These are phyloP conservation scores for Bungarus multicinctus DNA, from an alignment of 2,113 vertebrate species.

Conservation along the genomic window DNA sequence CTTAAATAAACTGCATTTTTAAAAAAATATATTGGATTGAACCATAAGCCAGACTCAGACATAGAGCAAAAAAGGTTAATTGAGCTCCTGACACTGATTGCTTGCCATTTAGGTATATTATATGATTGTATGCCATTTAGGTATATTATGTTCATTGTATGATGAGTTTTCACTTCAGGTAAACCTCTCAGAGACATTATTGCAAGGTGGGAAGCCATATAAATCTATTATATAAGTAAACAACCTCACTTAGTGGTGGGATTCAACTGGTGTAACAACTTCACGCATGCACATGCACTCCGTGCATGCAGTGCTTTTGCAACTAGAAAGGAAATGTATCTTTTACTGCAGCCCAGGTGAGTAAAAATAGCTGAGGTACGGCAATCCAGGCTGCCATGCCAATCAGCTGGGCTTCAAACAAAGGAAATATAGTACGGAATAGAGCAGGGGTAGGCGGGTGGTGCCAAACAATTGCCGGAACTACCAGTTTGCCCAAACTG, in stretches of 20 bases:
- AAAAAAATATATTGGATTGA: neutral
- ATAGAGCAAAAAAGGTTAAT: neutral
- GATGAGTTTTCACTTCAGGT: neutral
- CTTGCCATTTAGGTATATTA: neutral
- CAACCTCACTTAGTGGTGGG: neutral
- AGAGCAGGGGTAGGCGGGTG: too few species aligned
- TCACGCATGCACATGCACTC: too few species aligned
- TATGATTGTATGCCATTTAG: neutral
- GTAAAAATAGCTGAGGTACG: too few species aligned
- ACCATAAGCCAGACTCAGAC: neutral
- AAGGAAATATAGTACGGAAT: too few species aligned
- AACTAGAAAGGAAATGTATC: too few species aligned
- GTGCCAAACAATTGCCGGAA: too few species aligned
- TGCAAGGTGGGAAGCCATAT: neutral
- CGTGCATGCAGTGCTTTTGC: too few species aligned
- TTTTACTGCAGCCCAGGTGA: too few species aligned
- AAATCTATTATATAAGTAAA: neutral
- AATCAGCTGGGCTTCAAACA: too few species aligned
- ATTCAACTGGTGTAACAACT: too few species aligned
- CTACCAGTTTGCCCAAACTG: too few species aligned
- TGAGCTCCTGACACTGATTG: neutral
- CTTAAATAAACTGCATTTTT: neutral
- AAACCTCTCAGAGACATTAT: neutral
- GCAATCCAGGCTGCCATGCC: too few species aligned
- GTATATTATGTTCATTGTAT: neutral